A percentile compares a stretch with the other conserved stretches of the same genome.
These are phyloP conservation scores for Stictonetta naevosa DNA, from an alignment of 2,113 vertebrate genomes.

Conservation along the genomic window DNA sequence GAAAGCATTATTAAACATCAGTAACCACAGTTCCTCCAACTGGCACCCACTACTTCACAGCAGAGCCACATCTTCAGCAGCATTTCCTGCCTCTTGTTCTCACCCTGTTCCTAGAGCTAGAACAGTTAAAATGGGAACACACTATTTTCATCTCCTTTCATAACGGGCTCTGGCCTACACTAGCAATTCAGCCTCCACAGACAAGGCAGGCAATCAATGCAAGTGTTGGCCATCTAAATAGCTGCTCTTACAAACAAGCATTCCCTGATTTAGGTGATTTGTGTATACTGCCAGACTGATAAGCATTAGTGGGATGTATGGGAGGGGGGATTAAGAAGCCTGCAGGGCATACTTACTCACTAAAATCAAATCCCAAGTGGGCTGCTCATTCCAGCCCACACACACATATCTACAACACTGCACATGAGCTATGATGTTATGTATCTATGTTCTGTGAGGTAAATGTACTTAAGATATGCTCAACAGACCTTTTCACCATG, in stretches of 20 bases:
- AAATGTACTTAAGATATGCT: neutral
- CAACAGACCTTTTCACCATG: neutral
- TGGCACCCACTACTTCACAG: neutral
- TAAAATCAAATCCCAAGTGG: neutral
- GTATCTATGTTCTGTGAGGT: neutral
- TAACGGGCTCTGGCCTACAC: neutral
- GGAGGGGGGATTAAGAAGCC: neutral
- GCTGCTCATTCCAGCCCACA: neutral
- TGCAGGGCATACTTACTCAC: neutral
- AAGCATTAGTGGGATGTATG: accelerated
- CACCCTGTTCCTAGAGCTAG: neutral
- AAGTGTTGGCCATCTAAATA: neutral
- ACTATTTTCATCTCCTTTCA: neutral
- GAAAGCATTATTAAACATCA: neutral
- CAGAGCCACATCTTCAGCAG: accelerated
- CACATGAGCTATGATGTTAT: neutral
- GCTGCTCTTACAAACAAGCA: neutral
- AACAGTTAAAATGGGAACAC: neutral
- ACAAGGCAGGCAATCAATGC: neutral
- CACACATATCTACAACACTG: neutral
- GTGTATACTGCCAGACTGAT: neutral
- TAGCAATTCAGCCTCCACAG: neutral
- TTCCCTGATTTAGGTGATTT: neutral
- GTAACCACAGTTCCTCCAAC: neutral
- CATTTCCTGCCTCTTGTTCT: neutral